phyloP scores from a whole-genome alignment of 2,113 vertebrate genomes.

The Petaurus breviceps region DNA sequence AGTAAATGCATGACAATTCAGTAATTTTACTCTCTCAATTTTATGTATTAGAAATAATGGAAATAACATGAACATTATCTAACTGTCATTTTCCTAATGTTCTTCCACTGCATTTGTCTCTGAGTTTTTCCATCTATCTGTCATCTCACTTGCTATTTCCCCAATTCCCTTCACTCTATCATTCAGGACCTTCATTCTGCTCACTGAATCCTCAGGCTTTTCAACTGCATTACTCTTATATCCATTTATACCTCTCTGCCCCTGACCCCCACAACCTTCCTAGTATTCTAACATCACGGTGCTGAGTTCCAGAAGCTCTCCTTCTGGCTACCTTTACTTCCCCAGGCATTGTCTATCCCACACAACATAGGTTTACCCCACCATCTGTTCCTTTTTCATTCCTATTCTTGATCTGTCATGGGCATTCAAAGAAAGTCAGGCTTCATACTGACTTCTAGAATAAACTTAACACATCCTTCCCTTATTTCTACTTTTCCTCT shows the following conservation, averaged over 20 bases:
- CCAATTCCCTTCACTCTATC: not conserved
- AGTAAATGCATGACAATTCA: not conserved
- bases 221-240: not conserved
- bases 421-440: accelerated
- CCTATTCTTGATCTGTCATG: not conserved
- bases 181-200: not conserved
- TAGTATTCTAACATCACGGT: not conserved
- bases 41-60: not conserved
- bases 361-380: not conserved
- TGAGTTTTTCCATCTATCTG: accelerated
- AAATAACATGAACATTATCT: not conserved
- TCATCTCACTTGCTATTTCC: accelerated
- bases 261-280: not conserved
- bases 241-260: not conserved
- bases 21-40: not conserved
- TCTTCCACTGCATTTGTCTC: too few relatives aligned
- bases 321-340: not conserved
- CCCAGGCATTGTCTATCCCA: not conserved
- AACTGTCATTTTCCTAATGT: not conserved
- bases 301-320: not conserved
- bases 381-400: not conserved
- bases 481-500: not conserved
- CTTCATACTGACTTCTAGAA: not conserved
- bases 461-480: not conserved
- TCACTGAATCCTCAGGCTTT: not conserved